Evolutionary conservation across 2,888 invertebrate species (phyloP).

Genomic region (Aplocera efformata): DNA sequence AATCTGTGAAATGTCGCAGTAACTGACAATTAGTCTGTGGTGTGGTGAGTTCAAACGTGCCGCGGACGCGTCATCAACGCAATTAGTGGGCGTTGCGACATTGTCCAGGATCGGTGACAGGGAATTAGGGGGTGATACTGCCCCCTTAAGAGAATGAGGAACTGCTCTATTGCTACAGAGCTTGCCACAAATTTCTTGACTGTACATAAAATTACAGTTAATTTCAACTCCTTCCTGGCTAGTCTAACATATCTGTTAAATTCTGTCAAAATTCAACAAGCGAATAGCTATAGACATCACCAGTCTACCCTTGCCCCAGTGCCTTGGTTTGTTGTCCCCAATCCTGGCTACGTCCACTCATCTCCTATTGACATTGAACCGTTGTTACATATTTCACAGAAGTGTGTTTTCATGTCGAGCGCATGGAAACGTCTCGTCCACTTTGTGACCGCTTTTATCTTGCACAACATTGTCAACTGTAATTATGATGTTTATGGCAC

Average conservation of each 20-base stretch:
- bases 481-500: slow-evolving; percentile 9
- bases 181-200: no score
- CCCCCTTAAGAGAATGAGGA: no score
- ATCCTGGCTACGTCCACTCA: slow-evolving; percentile 26
- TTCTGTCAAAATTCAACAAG: no score
- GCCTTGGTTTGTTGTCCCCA: not conserved
- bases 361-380: slow-evolving; percentile 73
- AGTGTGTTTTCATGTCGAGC: slow-evolving; percentile 60
- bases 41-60: slow-evolving; percentile 67
- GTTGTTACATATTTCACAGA: slow-evolving; percentile 73
- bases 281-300: no score
- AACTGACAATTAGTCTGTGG: slow-evolving; percentile 29
- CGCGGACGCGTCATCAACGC: slow-evolving; percentile 51
- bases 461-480: slow-evolving; percentile 21
- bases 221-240: no score
- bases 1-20: slow-evolving; percentile 6
- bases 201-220: no score
- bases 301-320: no score
- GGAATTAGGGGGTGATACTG: not conserved
- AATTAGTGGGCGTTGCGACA: slow-evolving; percentile 72
- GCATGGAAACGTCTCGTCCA: slow-evolving; percentile 44
- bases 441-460: slow-evolving; percentile 48
- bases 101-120: slow-evolving; percentile 16
- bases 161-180: no score
- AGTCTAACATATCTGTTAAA: no score